Evolutionary conservation across 2,888 invertebrate species (phyloP).

Genomic region (Lithosia quadra): DNA sequence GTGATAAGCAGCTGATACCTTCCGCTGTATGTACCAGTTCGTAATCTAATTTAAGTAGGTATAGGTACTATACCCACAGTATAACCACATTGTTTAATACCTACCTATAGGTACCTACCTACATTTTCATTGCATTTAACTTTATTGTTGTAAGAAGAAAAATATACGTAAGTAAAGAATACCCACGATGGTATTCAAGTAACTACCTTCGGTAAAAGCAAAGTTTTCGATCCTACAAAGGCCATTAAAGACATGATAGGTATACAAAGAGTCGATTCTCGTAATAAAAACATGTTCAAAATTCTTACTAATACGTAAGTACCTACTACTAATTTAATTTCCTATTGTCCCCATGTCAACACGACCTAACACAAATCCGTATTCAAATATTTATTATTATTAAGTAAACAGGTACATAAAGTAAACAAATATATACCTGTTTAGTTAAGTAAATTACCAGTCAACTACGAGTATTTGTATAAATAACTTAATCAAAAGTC

Average conservation of each 20-base stretch:
- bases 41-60: conserved; percentile 9
- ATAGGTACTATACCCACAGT: too few relatives aligned
- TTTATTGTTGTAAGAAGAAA: background rate
- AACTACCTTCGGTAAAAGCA: too few relatives aligned
- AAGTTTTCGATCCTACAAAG: background rate
- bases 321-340: conserved; percentile 7
- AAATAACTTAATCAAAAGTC: conserved; percentile 34
- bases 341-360: background rate
- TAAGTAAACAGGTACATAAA: conserved; percentile 13
- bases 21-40: conserved; percentile 12
- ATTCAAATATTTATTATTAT: conserved; percentile 24
- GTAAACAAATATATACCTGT: background rate
- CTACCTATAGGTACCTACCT: background rate
- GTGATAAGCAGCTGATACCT: conserved; percentile 27
- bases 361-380: conserved; percentile 10
- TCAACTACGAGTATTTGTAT: conserved; percentile 35
- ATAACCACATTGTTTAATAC: background rate
- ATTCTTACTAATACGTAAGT: too few relatives aligned
- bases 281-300: too few relatives aligned
- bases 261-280: too few relatives aligned
- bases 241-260: background rate
- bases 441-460: conserved; percentile 31
- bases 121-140: too few relatives aligned
- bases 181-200: background rate
- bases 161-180: background rate